phyloP scores from a whole-genome alignment of 2,113 vertebrate species.

The Cavia porcellus region DNA sequence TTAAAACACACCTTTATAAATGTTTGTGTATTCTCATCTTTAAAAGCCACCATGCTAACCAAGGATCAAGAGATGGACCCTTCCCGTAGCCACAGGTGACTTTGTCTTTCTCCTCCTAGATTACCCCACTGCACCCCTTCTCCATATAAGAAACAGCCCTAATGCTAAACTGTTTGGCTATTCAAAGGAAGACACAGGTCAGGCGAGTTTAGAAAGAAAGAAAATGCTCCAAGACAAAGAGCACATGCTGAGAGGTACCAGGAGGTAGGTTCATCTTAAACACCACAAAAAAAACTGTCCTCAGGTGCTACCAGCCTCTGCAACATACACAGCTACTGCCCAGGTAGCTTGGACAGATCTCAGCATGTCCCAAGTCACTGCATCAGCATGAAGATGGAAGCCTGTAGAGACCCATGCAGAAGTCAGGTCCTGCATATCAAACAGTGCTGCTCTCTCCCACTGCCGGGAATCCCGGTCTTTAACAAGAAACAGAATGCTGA shows the following conservation, averaged over 20 bases:
- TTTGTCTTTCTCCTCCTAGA: background rate
- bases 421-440: slow-evolving; percentile 32
- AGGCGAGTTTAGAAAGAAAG: background rate
- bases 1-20: background rate
- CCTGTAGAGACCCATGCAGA: background rate
- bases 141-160: background rate
- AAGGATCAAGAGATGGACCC: background rate
- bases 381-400: rapidly evolving
- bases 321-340: background rate
- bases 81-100: background rate
- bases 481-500: slow-evolving; percentile 82
- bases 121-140: background rate
- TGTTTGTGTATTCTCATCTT: background rate
- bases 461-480: slow-evolving; percentile 80
- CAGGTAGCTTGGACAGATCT: background rate
- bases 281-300: background rate
- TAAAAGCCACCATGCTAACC: background rate
- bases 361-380: background rate
- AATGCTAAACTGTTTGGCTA: background rate
- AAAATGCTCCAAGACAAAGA: background rate
- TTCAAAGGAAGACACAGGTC: background rate
- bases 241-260: no score
- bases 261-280: background rate
- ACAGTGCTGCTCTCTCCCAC: slow-evolving; percentile 49
- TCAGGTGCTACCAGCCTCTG: background rate